Conservation (phyloP, 2,888 invertebrate species). For the Drosophila paranaensis region DNA sequence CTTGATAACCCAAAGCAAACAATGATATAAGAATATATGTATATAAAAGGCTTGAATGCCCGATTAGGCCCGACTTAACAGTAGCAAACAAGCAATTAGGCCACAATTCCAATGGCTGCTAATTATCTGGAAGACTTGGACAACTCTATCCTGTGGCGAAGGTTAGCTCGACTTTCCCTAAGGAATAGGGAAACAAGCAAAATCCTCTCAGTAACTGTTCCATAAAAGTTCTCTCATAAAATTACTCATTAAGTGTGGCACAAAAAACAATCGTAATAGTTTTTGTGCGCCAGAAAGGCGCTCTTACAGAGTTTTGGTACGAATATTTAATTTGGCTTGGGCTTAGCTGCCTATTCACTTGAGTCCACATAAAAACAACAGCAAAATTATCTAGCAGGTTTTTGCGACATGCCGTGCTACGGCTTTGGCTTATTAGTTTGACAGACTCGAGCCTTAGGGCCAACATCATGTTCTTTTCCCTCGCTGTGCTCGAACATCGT, state of each 20-base stretch:
- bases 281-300: constrained; percentile 46
- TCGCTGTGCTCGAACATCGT: constrained; percentile 43
- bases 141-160: background rate
- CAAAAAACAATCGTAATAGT: constrained; percentile 14
- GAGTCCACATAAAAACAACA: constrained; percentile 30
- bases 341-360: constrained; percentile 5
- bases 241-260: constrained; percentile 18
- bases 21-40: background rate
- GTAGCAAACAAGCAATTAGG: background rate
- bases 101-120: background rate
- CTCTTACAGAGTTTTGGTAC: constrained; percentile 43
- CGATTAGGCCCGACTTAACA: background rate
- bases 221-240: constrained; percentile 14
- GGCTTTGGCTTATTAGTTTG: constrained; percentile 53
- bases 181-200: background rate
- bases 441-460: constrained; percentile 39
- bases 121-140: background rate
- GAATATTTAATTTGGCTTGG: constrained; percentile 49
- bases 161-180: background rate
- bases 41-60: background rate
- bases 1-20: background rate
- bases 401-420: constrained; percentile 38
- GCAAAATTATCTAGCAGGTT: constrained; percentile 54
- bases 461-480: background rate
- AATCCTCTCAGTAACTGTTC: background rate